Evolutionary conservation across 92 coral and sea anemone species (phyloP).

Genomic region (Epizoanthus fatuus): DNA sequence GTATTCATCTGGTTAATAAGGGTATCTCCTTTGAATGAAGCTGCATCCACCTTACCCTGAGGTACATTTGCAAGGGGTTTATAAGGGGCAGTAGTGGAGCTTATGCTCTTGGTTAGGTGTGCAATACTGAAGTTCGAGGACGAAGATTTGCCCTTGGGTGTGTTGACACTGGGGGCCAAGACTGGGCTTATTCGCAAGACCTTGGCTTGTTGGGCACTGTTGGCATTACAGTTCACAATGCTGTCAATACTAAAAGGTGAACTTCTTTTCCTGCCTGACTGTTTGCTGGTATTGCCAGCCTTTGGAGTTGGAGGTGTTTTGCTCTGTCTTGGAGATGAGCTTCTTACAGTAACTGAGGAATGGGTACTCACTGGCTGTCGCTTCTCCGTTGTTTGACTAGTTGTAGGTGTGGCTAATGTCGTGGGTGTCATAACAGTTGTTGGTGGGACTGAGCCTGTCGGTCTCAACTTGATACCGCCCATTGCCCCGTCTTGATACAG

Average conservation of each 20-base stretch:
- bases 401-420: constrained; percentile 35
- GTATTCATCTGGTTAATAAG: background rate
- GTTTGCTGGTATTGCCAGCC: constrained; percentile 18
- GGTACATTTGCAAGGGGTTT: background rate
- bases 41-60: background rate
- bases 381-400: constrained; percentile 29
- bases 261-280: constrained; percentile 58
- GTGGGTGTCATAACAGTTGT: constrained; percentile 38
- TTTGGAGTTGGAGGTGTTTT: constrained; percentile 21
- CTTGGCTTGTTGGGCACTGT: constrained; percentile 23
- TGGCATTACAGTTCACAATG: constrained; percentile 74
- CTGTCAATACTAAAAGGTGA: constrained; percentile 88
- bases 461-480: constrained; percentile 54
- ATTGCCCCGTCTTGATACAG: constrained; percentile 80
- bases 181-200: constrained; percentile 6
- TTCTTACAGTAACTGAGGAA: constrained; percentile 42
- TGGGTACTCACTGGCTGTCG: constrained; percentile 43
- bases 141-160: constrained; percentile 55
- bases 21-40: background rate
- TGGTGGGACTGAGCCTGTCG: constrained; percentile 26
- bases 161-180: background rate
- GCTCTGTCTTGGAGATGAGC: constrained; percentile 32
- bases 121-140: constrained; percentile 93
- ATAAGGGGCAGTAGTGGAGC: constrained; percentile 20
- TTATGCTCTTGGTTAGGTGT: constrained; percentile 84